Percentiles rank a stretch among this genome's conserved stretches.
Conservation (phyloP, 2,888 invertebrate species). For the Orthosia gracilis region DNA sequence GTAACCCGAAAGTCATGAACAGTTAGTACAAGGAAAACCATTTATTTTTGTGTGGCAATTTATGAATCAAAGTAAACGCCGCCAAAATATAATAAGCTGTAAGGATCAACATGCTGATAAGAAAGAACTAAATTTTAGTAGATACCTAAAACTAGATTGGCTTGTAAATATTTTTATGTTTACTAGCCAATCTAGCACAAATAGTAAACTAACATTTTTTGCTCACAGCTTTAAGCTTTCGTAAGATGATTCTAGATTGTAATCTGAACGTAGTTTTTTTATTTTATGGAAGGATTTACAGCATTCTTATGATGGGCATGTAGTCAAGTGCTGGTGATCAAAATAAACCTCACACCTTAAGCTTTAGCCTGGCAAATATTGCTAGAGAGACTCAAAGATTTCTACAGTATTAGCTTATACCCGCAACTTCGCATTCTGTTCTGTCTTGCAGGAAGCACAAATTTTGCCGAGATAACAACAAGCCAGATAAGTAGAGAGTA, state of each 20-base stretch:
- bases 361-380: not conserved
- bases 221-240: not conserved
- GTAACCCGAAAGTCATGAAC: not conserved
- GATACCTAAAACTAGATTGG: slow-evolving; percentile 17
- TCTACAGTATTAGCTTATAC: not conserved
- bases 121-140: slow-evolving; percentile 1
- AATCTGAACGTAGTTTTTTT: not conserved
- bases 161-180: slow-evolving; percentile 29
- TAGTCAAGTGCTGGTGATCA: not conserved
- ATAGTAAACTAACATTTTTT: slow-evolving; percentile 14
- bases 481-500: no score
- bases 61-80: not conserved
- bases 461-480: no score
- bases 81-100: not conserved
- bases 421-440: not conserved
- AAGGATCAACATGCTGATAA: slow-evolving; percentile 9
- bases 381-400: no score
- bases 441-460: no score
- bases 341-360: not conserved
- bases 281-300: not conserved
- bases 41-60: not conserved
- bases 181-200: slow-evolving; percentile 20
- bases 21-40: not conserved
- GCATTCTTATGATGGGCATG: not conserved
- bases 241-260: slow-evolving; percentile 2